A percentile compares a stretch with the other conserved stretches of the same genome.
Conservation (phyloP, 2,888 invertebrate genomes). For the Stenodera caucasica region DNA sequence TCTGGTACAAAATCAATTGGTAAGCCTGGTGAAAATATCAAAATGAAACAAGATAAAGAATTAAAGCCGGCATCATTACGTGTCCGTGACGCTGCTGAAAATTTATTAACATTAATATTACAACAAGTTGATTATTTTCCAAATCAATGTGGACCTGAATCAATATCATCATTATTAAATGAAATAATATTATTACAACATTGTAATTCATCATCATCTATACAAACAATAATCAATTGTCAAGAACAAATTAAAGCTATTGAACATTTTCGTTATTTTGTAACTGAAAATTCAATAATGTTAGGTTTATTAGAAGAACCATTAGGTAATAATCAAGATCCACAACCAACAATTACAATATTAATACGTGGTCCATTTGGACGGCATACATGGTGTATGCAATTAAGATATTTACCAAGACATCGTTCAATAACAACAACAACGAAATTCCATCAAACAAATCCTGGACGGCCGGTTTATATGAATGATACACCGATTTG, state of each 20-base stretch:
- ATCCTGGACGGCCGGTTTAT: slow-evolving; percentile 73
- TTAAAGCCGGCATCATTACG: slow-evolving; percentile 96
- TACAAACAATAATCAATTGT: slow-evolving; percentile 32
- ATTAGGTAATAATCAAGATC: slow-evolving; percentile 79
- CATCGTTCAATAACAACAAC: slow-evolving; percentile 75
- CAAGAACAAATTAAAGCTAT: slow-evolving; percentile 64
- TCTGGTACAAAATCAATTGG: slow-evolving; percentile 90
- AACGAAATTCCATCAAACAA: slow-evolving; percentile 64
- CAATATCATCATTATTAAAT: slow-evolving; percentile 83
- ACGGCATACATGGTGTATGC: slow-evolving; percentile 92
- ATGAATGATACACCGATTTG: slow-evolving; percentile 71
- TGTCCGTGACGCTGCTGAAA: slow-evolving; percentile 96
- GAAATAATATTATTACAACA: slow-evolving; percentile 81
- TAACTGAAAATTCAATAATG: slow-evolving; percentile 87
- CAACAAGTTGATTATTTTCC: slow-evolving; percentile 89
- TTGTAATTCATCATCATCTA: slow-evolving; percentile 63
- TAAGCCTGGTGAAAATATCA: slow-evolving; percentile 85
- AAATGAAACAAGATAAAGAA: slow-evolving; percentile 95
- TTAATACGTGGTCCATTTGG: slow-evolving; percentile 93
- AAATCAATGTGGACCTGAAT: slow-evolving; percentile 80
- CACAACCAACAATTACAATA: slow-evolving; percentile 88
- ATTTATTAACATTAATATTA: slow-evolving; percentile 84
- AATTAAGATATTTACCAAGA: slow-evolving; percentile 83
- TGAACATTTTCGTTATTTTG: slow-evolving; percentile 82
- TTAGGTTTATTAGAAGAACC: slow-evolving; percentile 90